Evolutionary conservation across 2,797 vertebrate genomes (phyloP).

Genomic region (Crenichthys baileyi): DNA sequence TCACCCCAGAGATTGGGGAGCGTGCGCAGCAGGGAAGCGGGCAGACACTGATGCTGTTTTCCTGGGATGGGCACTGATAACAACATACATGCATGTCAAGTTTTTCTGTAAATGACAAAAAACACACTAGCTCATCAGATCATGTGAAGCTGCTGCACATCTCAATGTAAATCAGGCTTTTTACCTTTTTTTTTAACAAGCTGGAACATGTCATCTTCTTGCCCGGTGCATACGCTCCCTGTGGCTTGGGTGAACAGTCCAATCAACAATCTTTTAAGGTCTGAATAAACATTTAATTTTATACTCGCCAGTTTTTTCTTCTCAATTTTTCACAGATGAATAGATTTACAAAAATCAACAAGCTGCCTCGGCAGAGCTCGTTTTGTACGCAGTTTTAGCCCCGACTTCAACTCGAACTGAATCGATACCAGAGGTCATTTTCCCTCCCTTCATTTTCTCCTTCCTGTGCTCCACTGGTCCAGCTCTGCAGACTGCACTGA

Average conservation of each 20-base stretch:
- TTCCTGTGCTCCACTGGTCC: constrained; percentile 56
- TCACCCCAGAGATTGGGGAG: constrained; percentile 67
- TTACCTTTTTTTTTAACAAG: not conserved
- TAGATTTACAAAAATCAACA: constrained; percentile 58
- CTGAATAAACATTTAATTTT: constrained; percentile 45
- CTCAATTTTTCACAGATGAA: constrained; percentile 46
- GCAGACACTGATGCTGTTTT: constrained; percentile 57
- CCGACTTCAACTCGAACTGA: constrained; percentile 65
- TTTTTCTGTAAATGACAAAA: constrained; percentile 13
- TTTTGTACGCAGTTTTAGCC: constrained; percentile 43
- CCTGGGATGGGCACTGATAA: constrained; percentile 50
- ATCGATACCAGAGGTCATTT: constrained; percentile 78
- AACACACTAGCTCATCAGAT: constrained; percentile 9
- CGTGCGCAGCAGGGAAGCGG: constrained; percentile 52
- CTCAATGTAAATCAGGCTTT: constrained; percentile 17
- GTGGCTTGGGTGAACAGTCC: constrained; percentile 11
- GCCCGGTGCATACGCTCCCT: constrained; percentile 16
- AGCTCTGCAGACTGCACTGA: constrained; percentile 45
- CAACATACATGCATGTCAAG: constrained; percentile 52
- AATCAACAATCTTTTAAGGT: constrained; percentile 7
- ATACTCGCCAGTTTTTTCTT: constrained; percentile 24
- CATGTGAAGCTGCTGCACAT: constrained; percentile 6
- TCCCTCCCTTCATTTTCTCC: constrained; percentile 59
- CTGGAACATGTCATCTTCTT: constrained; percentile 24
- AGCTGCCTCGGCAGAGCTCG: constrained; percentile 53